phyloP scores from a whole-genome alignment of 2,888 invertebrate species.

The Dynastes grantii region DNA sequence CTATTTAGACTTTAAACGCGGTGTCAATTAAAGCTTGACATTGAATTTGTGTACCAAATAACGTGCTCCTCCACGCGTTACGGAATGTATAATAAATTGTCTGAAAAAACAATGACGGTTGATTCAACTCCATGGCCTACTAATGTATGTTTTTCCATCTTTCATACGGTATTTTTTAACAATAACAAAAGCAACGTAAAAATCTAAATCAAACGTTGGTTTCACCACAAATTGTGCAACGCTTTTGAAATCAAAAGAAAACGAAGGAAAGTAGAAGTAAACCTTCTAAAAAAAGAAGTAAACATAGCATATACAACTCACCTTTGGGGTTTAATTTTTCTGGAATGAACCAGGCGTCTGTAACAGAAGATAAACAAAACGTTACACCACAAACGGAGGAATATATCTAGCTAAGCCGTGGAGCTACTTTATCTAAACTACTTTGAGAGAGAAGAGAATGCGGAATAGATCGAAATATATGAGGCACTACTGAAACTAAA shows the following conservation, averaged over 20 bases:
- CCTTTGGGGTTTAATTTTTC: conserved; percentile 93
- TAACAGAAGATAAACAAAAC: conserved; percentile 72
- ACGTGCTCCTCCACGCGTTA: not conserved
- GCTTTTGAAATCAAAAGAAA: conserved; percentile 2
- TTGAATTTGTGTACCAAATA: not conserved
- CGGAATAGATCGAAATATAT: conserved; percentile 21
- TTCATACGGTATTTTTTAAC: no score
- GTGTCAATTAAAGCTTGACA: conserved; percentile 5
- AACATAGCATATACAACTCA: conserved; percentile 73
- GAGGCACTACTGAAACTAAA: conserved; percentile 26
- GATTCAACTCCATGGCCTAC: no score
- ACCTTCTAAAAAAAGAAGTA: not conserved
- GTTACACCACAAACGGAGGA: conserved; percentile 38
- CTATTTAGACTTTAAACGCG: conserved; percentile 17
- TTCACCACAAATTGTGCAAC: not conserved
- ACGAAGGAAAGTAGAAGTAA: conserved; percentile 11
- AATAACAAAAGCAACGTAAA: no score
- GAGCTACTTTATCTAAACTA: conserved; percentile 24
- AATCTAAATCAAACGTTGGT: not conserved
- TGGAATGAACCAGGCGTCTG: conserved; percentile 96
- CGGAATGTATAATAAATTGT: not conserved
- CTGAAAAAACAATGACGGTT: not conserved
- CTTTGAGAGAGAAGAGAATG: conserved; percentile 8
- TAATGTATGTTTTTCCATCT: no score
- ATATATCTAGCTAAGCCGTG: not conserved